Conservation (phyloP, 2,797 vertebrate species). For the Coregonus sp. region DNA sequence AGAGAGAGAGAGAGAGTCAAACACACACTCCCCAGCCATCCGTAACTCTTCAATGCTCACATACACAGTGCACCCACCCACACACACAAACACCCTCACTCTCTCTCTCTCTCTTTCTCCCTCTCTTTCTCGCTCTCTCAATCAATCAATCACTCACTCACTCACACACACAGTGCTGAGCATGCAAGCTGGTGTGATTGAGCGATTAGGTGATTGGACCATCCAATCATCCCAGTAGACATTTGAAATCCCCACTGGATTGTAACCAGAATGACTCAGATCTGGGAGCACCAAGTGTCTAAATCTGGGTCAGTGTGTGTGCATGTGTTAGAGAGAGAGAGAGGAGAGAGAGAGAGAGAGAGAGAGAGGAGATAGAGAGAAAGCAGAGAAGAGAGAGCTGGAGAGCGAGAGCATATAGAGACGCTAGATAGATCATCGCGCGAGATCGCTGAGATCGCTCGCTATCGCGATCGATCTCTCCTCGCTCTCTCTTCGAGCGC, state of each 20-base stretch:
- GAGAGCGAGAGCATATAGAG: too few relatives aligned
- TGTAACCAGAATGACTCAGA: constrained; percentile 43
- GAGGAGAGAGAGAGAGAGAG: background rate
- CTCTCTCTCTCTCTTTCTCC: too few relatives aligned
- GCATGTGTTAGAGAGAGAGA: constrained; percentile 32
- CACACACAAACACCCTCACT: too few relatives aligned
- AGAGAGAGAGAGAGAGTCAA: constrained; percentile 7
- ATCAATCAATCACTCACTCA: constrained; percentile 2
- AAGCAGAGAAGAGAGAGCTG: too few relatives aligned
- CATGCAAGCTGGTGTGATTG: constrained; percentile 79
- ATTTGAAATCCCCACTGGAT: constrained; percentile 60
- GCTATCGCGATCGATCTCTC: too few relatives aligned
- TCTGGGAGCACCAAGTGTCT: constrained; percentile 46
- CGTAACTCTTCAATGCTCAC: constrained; percentile 43
- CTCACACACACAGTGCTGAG: constrained; percentile 55
- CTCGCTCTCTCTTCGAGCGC: too few relatives aligned
- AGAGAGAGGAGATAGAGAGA: background rate
- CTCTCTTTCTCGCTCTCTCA: too few relatives aligned
- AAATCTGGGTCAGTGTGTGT: constrained; percentile 57
- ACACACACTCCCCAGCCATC: constrained; percentile 40
- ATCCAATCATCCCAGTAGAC: constrained; percentile 70
- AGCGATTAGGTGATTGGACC: constrained; percentile 57
- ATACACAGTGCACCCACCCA: constrained; percentile 7
- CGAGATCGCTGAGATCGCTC: too few relatives aligned
- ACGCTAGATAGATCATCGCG: too few relatives aligned